These are phyloP conservation scores for Loripinus fragilis DNA, from an alignment of 2,888 invertebrate genomes.

Conservation along the genomic window DNA sequence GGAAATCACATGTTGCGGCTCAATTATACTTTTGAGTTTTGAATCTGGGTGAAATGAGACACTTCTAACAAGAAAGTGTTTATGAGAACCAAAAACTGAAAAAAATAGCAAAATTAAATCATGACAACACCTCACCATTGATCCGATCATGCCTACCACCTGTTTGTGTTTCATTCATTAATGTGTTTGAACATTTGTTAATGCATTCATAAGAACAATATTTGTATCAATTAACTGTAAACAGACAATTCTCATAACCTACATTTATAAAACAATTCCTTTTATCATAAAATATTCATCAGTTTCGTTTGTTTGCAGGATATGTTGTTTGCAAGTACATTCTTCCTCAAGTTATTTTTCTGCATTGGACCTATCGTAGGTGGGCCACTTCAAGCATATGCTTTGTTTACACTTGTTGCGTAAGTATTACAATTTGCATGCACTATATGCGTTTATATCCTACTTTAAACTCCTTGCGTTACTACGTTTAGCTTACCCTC, in stretches of 20 bases:
- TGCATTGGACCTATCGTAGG: not conserved
- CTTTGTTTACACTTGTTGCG: not conserved
- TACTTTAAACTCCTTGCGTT: too few species aligned
- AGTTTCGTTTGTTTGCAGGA: not conserved
- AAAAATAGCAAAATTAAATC: too few species aligned
- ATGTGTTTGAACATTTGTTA: not conserved
- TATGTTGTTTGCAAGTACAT: not conserved
- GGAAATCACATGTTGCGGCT: too few species aligned
- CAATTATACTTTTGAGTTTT: too few species aligned
- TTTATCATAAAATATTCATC: not conserved
- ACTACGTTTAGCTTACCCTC: too few species aligned
- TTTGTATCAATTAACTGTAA: not conserved
- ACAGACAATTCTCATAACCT: not conserved
- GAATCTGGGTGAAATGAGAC: too few species aligned
- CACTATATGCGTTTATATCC: too few species aligned
- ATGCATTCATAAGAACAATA: not conserved
- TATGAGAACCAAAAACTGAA: too few species aligned
- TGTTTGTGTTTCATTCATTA: not conserved
- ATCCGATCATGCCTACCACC: too few species aligned
- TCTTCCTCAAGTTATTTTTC: not conserved
- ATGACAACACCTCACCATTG: too few species aligned
- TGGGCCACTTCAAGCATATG: not conserved
- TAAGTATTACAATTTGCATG: not conserved
- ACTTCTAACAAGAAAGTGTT: too few species aligned
- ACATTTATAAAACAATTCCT: not conserved